A percentile compares a stretch with the other conserved stretches of the same genome.
These are phyloP conservation scores for Amphiprion clarkii DNA, from an alignment of 2,797 vertebrate species.

Conservation along the genomic window DNA sequence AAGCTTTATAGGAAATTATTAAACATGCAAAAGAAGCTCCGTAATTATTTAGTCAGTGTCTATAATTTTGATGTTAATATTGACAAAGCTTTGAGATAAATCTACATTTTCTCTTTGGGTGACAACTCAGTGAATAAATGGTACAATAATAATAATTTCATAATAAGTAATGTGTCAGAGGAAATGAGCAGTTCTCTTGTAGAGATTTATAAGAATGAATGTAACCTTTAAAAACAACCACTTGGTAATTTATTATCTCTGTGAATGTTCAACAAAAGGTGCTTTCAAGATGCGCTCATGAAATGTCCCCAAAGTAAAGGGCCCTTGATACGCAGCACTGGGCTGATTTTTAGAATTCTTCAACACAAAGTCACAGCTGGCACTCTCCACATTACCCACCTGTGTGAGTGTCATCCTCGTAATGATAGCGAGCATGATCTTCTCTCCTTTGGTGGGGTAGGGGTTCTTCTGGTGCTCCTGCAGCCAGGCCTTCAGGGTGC, in stretches of 20 bases:
- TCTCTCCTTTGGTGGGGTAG: constrained; percentile 96
- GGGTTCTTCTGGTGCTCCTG: constrained; percentile 98
- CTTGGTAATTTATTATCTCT: neutral
- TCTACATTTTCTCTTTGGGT: neutral
- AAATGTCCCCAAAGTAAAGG: neutral
- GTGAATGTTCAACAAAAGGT: neutral
- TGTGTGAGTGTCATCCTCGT: constrained; percentile 97
- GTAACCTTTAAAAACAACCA: neutral
- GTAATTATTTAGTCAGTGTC: neutral
- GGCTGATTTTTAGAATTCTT: neutral
- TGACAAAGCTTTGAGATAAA: constrained; percentile 9
- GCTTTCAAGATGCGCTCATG: neutral
- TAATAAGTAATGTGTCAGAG: neutral
- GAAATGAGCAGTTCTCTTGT: neutral
- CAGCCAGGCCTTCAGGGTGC: constrained; percentile 97
- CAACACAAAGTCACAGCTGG: neutral
- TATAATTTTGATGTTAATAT: neutral
- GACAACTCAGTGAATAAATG: neutral
- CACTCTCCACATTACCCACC: constrained; percentile 76
- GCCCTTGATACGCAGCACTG: neutral
- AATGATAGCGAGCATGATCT: constrained; percentile 97
- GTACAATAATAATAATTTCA: neutral
- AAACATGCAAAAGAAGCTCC: neutral
- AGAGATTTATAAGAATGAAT: neutral
- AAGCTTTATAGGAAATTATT: neutral